Conservation (phyloP, 1,140 invertebrate species). For the Drosophila suzukii region DNA sequence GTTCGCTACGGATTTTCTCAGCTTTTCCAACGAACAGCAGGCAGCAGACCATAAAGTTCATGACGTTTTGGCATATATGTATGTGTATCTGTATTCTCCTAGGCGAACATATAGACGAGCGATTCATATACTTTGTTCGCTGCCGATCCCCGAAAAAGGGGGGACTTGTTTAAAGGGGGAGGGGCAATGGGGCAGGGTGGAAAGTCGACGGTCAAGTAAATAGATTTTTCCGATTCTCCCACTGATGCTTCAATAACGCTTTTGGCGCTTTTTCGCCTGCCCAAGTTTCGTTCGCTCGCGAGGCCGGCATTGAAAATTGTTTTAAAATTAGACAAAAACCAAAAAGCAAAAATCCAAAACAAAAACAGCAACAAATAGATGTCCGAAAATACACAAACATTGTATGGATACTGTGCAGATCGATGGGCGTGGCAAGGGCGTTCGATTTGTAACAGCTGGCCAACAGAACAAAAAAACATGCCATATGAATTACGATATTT, state of each 20-base stretch:
- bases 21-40: slow-evolving; percentile 59
- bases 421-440: slow-evolving; percentile 54
- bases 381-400: slow-evolving; percentile 55
- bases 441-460: slow-evolving; percentile 54
- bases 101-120: slow-evolving; percentile 1
- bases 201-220: slow-evolving; percentile 51
- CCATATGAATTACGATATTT: not conserved
- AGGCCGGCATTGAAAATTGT: slow-evolving; percentile 78
- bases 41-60: slow-evolving; percentile 61
- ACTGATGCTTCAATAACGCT: slow-evolving; percentile 46
- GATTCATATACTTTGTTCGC: slow-evolving; percentile 17
- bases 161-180: not conserved
- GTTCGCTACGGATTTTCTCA: slow-evolving; percentile 16
- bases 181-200: too few species aligned
- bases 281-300: slow-evolving; percentile 56
- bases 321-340: slow-evolving; percentile 74
- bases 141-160: slow-evolving; percentile 1
- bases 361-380: slow-evolving; percentile 60
- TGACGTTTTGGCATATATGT: slow-evolving; percentile 49
- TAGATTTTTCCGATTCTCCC: slow-evolving; percentile 57
- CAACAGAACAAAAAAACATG: slow-evolving; percentile 1
- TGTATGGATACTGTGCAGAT: slow-evolving; percentile 19
- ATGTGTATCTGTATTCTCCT: slow-evolving; percentile 8
- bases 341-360: slow-evolving; percentile 50
- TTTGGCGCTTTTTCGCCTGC: slow-evolving; percentile 43